Evolutionary conservation across 2,113 vertebrate genomes (phyloP), one percentile per base, ranked within the genome.

Genomic region (Gasterosteus aculeatus): DNA sequence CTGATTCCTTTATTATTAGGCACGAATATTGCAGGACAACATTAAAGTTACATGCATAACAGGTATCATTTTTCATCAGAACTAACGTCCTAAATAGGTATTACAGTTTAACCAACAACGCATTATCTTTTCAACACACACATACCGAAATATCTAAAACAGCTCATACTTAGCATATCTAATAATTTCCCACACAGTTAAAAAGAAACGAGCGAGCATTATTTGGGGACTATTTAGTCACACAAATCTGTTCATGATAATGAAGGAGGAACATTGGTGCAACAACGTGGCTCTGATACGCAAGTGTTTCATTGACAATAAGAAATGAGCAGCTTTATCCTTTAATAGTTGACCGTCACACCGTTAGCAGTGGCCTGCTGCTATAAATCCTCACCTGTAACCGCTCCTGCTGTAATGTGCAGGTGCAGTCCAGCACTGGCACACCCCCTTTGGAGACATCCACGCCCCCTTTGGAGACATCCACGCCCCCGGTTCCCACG

Each of bases 381-480:
- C 54, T 54, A 10, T 57, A 51, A n/a, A 51, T 8, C 29, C 29
- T 54, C 22, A 54, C 53, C 53, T 31, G 54, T 57, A 16, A 57
- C 54, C 16, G 33, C 57, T 60, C 58, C 16, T 38, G 8, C 57
- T 59, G 19, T 38, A 9, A 31, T 33, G 54, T 67, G 8, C 11
- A 93, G 93, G 86, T 26, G 19, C 71, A 75, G 69, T 87, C 38
- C 81, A 69, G 57, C 88, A 69, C 83, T 95, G 94, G 94, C 89
- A 91, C 69, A 94, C 92, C 5, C 94, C 94, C 3, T 93, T 94
- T 33, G 92, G 93, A 53, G 69, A 72, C 29, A 67, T 93, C 29
- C 89, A 91, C 69, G 94, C 92, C 5, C 94, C 94, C 3, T 93
- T 94, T 33, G 92, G 93, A 53, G 69, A 72, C 29, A 67, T 93